phyloP scores from a whole-genome alignment of 2,888 invertebrate genomes.

The Pegoplata infirma region DNA sequence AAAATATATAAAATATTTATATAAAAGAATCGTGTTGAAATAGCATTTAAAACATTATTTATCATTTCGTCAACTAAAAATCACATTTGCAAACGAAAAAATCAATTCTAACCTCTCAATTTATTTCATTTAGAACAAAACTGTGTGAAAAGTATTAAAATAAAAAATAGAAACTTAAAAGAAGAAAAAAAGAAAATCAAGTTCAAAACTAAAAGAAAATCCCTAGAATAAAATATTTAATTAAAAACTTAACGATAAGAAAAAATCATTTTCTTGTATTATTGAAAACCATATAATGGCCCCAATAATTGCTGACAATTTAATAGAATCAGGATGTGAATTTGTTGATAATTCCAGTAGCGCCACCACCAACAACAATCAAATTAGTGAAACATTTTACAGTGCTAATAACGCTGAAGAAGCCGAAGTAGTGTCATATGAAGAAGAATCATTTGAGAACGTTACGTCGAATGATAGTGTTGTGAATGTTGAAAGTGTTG shows the following conservation, averaged over 20 bases:
- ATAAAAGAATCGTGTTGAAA: background rate
- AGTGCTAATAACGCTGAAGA: constrained; percentile 16
- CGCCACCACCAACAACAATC: constrained; percentile 59
- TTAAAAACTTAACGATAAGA: constrained; percentile 40
- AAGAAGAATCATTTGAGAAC: constrained; percentile 44
- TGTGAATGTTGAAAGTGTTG: constrained; percentile 43
- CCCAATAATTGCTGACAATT: constrained; percentile 76
- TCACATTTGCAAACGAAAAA: constrained; percentile 1
- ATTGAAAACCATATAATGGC: constrained; percentile 75
- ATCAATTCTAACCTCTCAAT: constrained; percentile 24
- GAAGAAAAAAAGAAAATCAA: constrained; percentile 29
- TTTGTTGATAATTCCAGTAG: constrained; percentile 72
- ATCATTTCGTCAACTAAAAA: background rate
- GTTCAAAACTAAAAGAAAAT: constrained; percentile 34
- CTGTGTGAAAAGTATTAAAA: constrained; percentile 25
- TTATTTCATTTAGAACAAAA: constrained; percentile 39
- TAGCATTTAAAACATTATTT: constrained; percentile 28
- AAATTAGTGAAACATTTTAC: constrained; percentile 55
- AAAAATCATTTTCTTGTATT: constrained; percentile 54
- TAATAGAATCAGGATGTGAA: constrained; percentile 76
- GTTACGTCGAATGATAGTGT: constrained; percentile 58
- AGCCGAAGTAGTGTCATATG: constrained; percentile 11
- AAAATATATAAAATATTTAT: constrained; percentile 2
- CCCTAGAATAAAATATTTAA: constrained; percentile 9
- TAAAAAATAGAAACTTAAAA: constrained; percentile 23